Evolutionary conservation across 1,140 invertebrate genomes (phyloP).

Genomic region (Manduca sexta): DNA sequence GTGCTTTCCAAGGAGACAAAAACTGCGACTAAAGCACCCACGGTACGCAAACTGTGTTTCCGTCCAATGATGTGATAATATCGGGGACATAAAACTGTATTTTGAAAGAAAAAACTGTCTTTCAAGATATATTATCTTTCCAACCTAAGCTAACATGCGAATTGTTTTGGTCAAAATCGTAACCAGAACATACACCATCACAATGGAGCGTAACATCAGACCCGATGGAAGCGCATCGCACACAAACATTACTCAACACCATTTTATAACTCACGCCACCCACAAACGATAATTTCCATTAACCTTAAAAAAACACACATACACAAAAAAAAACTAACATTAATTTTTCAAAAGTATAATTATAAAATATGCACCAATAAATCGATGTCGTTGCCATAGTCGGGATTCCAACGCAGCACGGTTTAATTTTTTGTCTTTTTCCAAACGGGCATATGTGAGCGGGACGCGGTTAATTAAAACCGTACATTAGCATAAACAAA

Average conservation of each 20-base stretch:
- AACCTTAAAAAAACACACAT: conserved; percentile 20
- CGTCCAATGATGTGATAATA: too few species aligned
- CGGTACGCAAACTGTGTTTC: too few species aligned
- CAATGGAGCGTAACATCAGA: too few species aligned
- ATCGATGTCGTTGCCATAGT: conserved; percentile 33
- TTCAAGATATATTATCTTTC: too few species aligned
- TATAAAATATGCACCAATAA: conserved; percentile 44
- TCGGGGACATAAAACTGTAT: too few species aligned
- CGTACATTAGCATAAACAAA: conserved; percentile 71
- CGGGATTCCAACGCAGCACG: conserved; percentile 26
- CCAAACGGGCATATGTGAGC: conserved; percentile 26
- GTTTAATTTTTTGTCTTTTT: conserved; percentile 25
- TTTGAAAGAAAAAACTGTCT: too few species aligned
- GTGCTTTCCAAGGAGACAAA: too few species aligned
- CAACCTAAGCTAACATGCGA: too few species aligned
- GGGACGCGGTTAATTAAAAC: conserved; percentile 63
- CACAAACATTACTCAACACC: conserved; percentile 4
- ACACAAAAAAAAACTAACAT: conserved; percentile 21
- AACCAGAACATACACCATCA: too few species aligned
- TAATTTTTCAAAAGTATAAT: conserved; percentile 44
- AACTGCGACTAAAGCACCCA: too few species aligned
- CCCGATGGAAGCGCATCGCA: background rate
- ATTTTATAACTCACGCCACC: conserved; percentile 13
- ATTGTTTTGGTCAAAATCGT: too few species aligned
- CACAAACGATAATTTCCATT: conserved; percentile 21